Percentiles rank a stretch among this genome's conserved stretches.
phyloP scores from a whole-genome alignment of 2,113 vertebrate genomes.

The Python bivittatus region DNA sequence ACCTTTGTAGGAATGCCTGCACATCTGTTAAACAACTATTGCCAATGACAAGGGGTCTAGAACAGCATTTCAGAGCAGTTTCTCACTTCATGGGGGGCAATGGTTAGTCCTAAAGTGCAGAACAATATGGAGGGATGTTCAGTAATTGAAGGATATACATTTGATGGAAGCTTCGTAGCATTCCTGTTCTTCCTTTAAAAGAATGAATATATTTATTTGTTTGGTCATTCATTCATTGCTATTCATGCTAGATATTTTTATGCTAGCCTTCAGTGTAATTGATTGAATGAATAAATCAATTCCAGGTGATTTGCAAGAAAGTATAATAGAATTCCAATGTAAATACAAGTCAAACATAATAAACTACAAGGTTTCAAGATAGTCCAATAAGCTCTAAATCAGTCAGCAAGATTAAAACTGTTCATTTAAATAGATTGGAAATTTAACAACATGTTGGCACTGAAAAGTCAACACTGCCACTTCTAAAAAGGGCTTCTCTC shows the following conservation, averaged over 20 bases:
- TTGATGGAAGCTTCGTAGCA: background rate
- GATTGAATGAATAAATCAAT: background rate
- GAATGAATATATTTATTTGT: background rate
- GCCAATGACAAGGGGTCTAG: background rate
- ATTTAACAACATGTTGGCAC: background rate
- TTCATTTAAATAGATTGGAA: background rate
- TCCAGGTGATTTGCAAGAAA: background rate
- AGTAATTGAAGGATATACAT: background rate
- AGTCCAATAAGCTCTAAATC: background rate
- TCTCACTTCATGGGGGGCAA: background rate
- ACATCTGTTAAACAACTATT: background rate
- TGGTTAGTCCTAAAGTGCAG: background rate
- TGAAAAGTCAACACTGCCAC: background rate
- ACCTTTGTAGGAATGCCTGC: background rate
- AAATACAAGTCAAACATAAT: background rate
- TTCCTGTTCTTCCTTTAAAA: background rate
- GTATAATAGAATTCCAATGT: background rate
- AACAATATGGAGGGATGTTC: background rate
- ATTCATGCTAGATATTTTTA: background rate
- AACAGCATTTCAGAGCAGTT: background rate
- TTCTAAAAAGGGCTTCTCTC: background rate
- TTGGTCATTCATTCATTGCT: background rate
- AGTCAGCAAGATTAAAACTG: background rate
- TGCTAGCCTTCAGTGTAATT: background rate
- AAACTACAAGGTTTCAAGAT: background rate